Evolutionary conservation across 2,888 invertebrate species (phyloP).

Genomic region (Onchidella celtica): DNA sequence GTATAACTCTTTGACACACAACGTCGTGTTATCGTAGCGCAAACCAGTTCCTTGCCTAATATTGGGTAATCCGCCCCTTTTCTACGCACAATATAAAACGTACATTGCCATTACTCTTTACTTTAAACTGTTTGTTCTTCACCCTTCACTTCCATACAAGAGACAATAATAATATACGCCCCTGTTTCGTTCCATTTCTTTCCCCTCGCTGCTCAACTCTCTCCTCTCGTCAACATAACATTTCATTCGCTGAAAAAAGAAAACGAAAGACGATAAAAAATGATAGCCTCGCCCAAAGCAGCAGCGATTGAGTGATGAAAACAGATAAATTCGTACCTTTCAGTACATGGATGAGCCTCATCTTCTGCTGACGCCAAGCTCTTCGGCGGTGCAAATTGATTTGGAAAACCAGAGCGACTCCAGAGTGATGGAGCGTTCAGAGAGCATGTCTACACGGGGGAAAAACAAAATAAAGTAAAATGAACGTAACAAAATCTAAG

Average conservation of each 20-base stretch:
- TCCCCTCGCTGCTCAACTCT: neutral
- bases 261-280: neutral
- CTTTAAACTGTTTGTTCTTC: too few relatives aligned
- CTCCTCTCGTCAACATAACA: neutral
- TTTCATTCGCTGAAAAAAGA: neutral
- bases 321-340: neutral
- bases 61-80: too few relatives aligned
- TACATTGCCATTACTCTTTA: too few relatives aligned
- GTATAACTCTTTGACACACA: too few relatives aligned
- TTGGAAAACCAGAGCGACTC: neutral
- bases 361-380: neutral
- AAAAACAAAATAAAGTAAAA: too few relatives aligned
- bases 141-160: too few relatives aligned
- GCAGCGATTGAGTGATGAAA: neutral
- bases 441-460: too few relatives aligned
- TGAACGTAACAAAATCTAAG: too few relatives aligned
- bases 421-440: neutral
- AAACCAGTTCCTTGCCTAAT: too few relatives aligned
- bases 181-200: neutral
- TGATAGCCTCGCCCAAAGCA: neutral
- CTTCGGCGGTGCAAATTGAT: neutral
- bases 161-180: too few relatives aligned
- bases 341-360: neutral
- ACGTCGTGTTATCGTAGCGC: too few relatives aligned
- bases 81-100: too few relatives aligned